phyloP scores from a whole-genome alignment of 2,888 invertebrate species.

The Choristoneura rosaceana region DNA sequence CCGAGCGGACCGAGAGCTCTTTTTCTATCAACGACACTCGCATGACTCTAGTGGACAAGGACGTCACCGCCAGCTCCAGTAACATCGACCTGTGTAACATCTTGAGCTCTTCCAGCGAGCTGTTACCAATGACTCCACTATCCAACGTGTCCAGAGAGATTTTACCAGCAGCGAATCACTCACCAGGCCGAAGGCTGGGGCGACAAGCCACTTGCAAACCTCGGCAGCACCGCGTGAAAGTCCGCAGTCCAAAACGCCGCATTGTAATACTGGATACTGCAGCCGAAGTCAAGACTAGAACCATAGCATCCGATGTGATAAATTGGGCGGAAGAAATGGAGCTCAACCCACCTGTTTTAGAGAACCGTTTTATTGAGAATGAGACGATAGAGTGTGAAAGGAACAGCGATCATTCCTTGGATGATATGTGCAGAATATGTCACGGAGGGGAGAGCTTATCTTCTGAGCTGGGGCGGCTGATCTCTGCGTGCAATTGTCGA shows the following conservation, averaged over 20 bases:
- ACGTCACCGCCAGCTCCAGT: constrained; percentile 64
- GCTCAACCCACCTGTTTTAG: constrained; percentile 42
- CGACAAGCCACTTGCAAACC: constrained; percentile 49
- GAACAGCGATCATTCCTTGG: constrained; percentile 65
- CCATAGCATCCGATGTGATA: constrained; percentile 55
- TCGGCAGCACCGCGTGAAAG: constrained; percentile 69
- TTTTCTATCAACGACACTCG: constrained; percentile 48
- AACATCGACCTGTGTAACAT: constrained; percentile 59
- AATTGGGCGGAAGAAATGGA: constrained; percentile 61
- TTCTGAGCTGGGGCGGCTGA: constrained; percentile 66
- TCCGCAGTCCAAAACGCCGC: constrained; percentile 71
- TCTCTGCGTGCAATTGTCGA: constrained; percentile 79
- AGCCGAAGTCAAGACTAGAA: constrained; percentile 46
- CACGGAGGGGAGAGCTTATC: constrained; percentile 72
- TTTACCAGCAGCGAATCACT: not conserved
- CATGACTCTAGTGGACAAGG: constrained; percentile 57
- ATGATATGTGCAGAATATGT: constrained; percentile 80
- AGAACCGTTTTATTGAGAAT: constrained; percentile 45
- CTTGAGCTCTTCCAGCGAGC: constrained; percentile 39
- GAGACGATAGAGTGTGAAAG: constrained; percentile 54
- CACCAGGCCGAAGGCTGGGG: constrained; percentile 39
- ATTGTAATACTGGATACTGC: constrained; percentile 50
- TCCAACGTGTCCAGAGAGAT: constrained; percentile 21
- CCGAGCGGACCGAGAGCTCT: constrained; percentile 56
- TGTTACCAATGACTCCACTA: not conserved